These are phyloP conservation scores for Oenanthe melanoleuca DNA, from an alignment of 2,113 vertebrate species.

Conservation along the genomic window DNA sequence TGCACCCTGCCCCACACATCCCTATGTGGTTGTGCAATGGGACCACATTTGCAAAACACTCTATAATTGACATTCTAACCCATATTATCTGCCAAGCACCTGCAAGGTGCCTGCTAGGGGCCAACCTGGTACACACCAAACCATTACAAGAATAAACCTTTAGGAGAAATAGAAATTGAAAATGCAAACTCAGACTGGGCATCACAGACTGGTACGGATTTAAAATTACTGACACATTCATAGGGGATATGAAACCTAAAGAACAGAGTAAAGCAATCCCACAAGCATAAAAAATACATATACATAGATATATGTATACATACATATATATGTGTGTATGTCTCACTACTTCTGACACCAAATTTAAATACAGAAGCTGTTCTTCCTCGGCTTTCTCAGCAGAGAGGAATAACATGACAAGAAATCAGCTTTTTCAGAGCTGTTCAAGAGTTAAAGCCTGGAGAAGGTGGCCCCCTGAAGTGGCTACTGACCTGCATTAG, in stretches of 20 bases:
- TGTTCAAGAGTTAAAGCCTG: not conserved
- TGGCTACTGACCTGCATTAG: slow-evolving; percentile 21
- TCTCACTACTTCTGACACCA: not conserved
- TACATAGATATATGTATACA: not conserved
- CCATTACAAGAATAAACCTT: too few species aligned
- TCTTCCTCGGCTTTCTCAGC: not conserved
- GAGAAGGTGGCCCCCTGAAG: not conserved
- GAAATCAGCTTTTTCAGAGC: not conserved
- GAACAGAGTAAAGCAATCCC: not conserved
- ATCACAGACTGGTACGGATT: too few species aligned
- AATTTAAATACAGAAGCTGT: not conserved
- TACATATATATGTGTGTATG: too few species aligned
- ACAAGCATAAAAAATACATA: not conserved
- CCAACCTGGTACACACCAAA: too few species aligned
- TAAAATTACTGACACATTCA: too few species aligned
- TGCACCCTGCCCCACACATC: slow-evolving; percentile 5
- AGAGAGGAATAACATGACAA: not conserved
- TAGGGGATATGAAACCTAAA: not conserved
- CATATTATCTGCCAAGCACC: too few species aligned
- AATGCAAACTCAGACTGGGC: too few species aligned
- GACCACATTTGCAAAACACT: not conserved
- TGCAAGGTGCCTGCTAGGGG: too few species aligned
- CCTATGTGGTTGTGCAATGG: not conserved
- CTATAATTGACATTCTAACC: too few species aligned
- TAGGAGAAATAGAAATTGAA: too few species aligned